phyloP scores from a whole-genome alignment of 2,797 vertebrate genomes.

The Protonibea diacanthus region DNA sequence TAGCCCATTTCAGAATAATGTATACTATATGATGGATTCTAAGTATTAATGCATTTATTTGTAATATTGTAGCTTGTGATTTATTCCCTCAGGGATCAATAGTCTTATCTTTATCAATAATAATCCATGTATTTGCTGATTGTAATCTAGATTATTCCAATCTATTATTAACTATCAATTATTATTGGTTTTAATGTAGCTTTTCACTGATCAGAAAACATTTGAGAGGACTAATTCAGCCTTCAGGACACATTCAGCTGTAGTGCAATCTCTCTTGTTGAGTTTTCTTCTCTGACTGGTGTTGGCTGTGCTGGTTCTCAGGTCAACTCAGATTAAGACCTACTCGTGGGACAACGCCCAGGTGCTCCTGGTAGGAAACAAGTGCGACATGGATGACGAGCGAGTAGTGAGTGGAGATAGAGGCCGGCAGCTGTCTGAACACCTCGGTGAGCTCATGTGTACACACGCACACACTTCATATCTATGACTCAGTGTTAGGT shows the following conservation, averaged over 20 bases:
- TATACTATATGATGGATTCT: no score
- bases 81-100: no score
- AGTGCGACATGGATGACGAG: conserved; percentile 98
- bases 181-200: no score
- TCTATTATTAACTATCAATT: no score
- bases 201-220: not conserved
- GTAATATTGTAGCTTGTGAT: no score
- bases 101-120: no score
- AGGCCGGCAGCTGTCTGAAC: conserved; percentile 95
- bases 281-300: conserved; percentile 30
- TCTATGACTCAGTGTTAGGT: not conserved
- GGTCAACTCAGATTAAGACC: conserved; percentile 98
- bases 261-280: not conserved
- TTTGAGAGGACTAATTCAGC: not conserved
- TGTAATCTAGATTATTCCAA: no score
- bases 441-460: conserved; percentile 87
- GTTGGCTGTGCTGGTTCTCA: conserved; percentile 64
- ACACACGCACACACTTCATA: conserved; percentile 1
- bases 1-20: no score
- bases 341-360: conserved; percentile 99
- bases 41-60: no score
- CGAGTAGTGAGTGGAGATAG: conserved; percentile 92
- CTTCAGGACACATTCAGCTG: not conserved
- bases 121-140: no score
- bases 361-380: conserved; percentile 96